Percentiles rank a stretch among this genome's conserved stretches.
Evolutionary conservation across 2,797 vertebrate species (phyloP).

Genomic region (Florisuga fusca): DNA sequence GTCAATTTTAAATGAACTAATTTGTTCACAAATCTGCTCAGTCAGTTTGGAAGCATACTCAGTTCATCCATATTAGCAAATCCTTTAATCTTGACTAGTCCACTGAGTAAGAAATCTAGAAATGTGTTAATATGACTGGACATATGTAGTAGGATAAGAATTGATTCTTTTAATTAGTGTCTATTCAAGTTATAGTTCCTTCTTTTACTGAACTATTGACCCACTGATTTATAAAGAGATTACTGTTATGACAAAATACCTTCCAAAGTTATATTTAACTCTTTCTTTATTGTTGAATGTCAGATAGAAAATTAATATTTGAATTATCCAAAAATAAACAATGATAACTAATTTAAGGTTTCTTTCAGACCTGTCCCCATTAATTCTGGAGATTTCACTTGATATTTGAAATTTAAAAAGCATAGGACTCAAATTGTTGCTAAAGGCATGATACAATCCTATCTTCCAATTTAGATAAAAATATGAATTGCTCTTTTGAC

Average conservation of each 20-base stretch:
- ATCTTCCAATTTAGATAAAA: conserved; percentile 16
- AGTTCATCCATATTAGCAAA: conserved; percentile 97
- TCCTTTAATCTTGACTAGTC: conserved; percentile 98
- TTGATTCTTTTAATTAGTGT: conserved; percentile 99
- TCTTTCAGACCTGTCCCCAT: background rate
- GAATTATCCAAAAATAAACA: conserved; percentile 36
- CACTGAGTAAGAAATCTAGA: conserved; percentile 92
- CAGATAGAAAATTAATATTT: conserved; percentile 39
- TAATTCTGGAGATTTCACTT: conserved; percentile 17
- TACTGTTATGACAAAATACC: conserved; percentile 73
- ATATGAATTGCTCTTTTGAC: background rate
- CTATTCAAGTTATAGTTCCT: conserved; percentile 84
- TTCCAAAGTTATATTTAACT: conserved; percentile 76
- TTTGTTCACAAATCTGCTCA: conserved; percentile 94
- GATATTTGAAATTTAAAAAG: conserved; percentile 34
- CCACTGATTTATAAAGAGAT: conserved; percentile 79
- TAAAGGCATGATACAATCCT: background rate
- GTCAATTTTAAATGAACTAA: conserved; percentile 96
- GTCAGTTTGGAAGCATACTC: conserved; percentile 92
- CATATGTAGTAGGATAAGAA: conserved; percentile 93
- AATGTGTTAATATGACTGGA: conserved; percentile 95
- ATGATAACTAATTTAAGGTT: conserved; percentile 12
- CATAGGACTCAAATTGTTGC: background rate
- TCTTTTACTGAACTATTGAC: conserved; percentile 84
- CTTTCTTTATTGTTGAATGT: conserved; percentile 61